A percentile compares a stretch with the other conserved stretches of the same genome.
phyloP scores from a whole-genome alignment of 2,797 vertebrate genomes.

The Sciaenops ocellatus region DNA sequence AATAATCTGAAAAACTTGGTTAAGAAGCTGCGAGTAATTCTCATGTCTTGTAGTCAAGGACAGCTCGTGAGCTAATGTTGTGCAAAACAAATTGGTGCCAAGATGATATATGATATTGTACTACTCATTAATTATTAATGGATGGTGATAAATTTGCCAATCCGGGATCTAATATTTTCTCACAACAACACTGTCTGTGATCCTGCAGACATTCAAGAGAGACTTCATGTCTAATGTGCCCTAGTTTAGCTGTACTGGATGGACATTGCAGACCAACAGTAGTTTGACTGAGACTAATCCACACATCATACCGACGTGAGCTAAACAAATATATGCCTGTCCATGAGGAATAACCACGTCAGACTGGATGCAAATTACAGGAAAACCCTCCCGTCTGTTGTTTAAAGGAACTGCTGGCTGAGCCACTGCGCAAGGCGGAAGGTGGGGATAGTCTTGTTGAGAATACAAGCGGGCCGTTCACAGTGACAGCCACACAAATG shows the following conservation, averaged over 20 bases:
- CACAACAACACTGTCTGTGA: not conserved
- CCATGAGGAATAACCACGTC: slow-evolving; percentile 5
- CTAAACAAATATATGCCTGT: slow-evolving; percentile 25
- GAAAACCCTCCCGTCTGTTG: slow-evolving; percentile 36
- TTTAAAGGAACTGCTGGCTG: slow-evolving; percentile 34
- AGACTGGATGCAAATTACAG: slow-evolving; percentile 59
- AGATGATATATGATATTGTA: not conserved
- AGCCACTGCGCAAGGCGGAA: slow-evolving; percentile 6
- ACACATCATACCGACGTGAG: not conserved
- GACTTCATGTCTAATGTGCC: not conserved
- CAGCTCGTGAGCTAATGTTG: slow-evolving; percentile 3
- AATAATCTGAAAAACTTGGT: not conserved
- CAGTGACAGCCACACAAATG: not conserved
- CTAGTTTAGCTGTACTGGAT: not conserved
- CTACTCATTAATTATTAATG: not conserved
- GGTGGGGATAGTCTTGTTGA: slow-evolving; percentile 13
- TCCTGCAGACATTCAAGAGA: not conserved
- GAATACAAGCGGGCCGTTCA: slow-evolving; percentile 1
- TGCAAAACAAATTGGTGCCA: not conserved
- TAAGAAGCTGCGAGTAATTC: not conserved
- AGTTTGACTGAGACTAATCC: not conserved
- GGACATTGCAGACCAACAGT: not conserved
- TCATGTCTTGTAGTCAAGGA: not conserved
- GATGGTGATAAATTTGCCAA: not conserved
- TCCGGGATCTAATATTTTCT: not conserved